Conservation (phyloP, 2,113 vertebrate genomes). For the Calyptommatus sinebrachiatus region DNA sequence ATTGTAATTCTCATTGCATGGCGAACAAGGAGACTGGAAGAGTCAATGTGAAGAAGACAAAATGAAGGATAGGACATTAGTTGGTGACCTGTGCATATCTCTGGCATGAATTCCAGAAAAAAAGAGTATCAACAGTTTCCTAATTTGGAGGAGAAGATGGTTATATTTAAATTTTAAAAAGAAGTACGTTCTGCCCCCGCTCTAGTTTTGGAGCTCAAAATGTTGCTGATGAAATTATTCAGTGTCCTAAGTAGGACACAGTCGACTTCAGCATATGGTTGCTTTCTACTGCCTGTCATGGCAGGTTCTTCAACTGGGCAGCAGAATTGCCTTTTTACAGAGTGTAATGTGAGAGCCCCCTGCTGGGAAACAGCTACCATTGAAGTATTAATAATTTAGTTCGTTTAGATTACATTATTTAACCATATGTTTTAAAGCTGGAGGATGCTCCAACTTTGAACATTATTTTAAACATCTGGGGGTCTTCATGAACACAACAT, state of each 20-base stretch:
- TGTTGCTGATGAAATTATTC: not conserved
- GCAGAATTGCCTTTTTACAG: not conserved
- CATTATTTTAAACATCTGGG: not conserved
- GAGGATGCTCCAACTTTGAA: not conserved
- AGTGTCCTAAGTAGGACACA: too few species aligned
- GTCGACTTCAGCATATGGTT: not conserved
- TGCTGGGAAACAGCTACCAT: not conserved
- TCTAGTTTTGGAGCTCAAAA: not conserved
- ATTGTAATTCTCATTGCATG: too few species aligned
- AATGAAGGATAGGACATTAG: too few species aligned
- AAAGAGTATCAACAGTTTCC: not conserved
- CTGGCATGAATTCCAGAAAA: not conserved
- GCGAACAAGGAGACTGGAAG: too few species aligned
- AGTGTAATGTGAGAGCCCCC: constrained; percentile 7
- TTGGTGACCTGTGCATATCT: too few species aligned
- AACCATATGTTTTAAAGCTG: not conserved
- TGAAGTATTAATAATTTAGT: not conserved
- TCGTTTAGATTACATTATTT: not conserved
- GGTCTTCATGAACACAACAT: not conserved
- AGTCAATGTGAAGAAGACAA: too few species aligned
- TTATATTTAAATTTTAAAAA: not conserved
- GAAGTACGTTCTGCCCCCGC: not conserved
- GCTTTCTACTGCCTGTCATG: not conserved
- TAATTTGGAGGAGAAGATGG: not conserved
- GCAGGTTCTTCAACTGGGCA: not conserved